These are phyloP conservation scores for Gyrodactylus salaris DNA, from an alignment of 1,140 invertebrate species.

Conservation along the genomic window DNA sequence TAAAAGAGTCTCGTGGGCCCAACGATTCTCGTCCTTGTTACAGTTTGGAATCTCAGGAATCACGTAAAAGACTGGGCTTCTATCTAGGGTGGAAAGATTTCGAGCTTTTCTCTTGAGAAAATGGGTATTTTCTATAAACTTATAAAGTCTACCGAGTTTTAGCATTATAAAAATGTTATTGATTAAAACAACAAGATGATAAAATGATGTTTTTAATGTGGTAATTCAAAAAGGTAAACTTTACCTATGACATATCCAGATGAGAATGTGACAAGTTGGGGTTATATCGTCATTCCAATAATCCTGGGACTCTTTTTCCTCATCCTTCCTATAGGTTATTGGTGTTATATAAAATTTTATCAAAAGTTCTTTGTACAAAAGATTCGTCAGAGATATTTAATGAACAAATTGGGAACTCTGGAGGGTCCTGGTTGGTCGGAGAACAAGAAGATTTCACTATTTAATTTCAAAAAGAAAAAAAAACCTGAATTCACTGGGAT, in stretches of 20 bases:
- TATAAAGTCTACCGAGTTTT: not conserved
- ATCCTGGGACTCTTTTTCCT: not conserved
- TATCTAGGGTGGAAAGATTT: not conserved
- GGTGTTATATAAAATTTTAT: not conserved
- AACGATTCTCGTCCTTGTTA: not conserved
- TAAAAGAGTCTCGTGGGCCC: not conserved
- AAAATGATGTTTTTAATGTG: not conserved
- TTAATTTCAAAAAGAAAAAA: not conserved
- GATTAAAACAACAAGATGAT: not conserved
- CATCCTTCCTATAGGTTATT: not conserved
- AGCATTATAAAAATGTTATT: not conserved
- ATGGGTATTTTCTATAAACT: not conserved
- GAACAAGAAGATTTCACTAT: not conserved
- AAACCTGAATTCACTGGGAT: not conserved
- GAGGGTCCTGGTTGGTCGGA: not conserved
- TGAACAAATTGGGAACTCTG: not conserved
- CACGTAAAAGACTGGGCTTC: not conserved
- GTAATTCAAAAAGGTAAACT: not conserved
- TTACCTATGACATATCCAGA: not conserved
- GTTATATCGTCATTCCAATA: not conserved
- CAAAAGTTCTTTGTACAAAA: not conserved
- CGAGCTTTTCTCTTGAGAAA: not conserved
- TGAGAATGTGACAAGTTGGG: not conserved
- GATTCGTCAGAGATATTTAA: not conserved
- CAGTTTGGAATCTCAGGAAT: not conserved